Base-by-base conservation (phyloP, 2,888 invertebrate species). In the Cephus runcator region DNA sequence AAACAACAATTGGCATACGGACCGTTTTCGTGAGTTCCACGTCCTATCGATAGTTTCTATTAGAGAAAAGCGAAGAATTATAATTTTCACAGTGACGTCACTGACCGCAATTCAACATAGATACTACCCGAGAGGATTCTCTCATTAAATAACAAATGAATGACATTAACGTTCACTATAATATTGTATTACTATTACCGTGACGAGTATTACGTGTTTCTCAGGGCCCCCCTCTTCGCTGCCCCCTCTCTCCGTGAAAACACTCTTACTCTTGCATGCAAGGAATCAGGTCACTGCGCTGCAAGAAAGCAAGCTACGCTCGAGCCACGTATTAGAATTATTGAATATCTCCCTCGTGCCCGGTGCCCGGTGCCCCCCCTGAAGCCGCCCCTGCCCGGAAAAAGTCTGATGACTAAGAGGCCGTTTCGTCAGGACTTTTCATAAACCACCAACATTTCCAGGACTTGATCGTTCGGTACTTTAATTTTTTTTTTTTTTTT, bases 231-330 rank as follows among this genome's bases (percentile, higher is more conserved):
- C 75, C 75, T 79, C 73, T 77, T 81, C 76, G 30, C 69, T 33
- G 68, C 76, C 81, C 76, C 79, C 82, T 69, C 68, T 79, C 80
- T 23, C 33, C 15, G 69, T 69, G 85, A 87, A 90, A 89, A 89
- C 89, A 88, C 90, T 90, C 90, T 89, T 88, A 90, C 89, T 87
- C 87, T 88, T 87, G 88, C 88, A 87, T 84, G 86, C 88, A 88
- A 87, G 88, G 89, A 91, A 91, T 91, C 90, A 91, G 91, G 91
- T 91, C 91, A 91, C 89, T 88, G 90, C 88, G 89, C 90, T 87
- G 88, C 87, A 90, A 90, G 91, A 91, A 91, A 91, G 91, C 88
- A 88, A 90, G 88, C 87, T 84, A 85, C 86, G 86, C 85, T 86
- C 85, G 84, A 82, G 80, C 84, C 86, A 84, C 81, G 87, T 88